Evolutionary conservation across 2,888 invertebrate species (phyloP), one percentile per base, ranked within the genome.

Genomic region (Ornithoptera priamus): DNA sequence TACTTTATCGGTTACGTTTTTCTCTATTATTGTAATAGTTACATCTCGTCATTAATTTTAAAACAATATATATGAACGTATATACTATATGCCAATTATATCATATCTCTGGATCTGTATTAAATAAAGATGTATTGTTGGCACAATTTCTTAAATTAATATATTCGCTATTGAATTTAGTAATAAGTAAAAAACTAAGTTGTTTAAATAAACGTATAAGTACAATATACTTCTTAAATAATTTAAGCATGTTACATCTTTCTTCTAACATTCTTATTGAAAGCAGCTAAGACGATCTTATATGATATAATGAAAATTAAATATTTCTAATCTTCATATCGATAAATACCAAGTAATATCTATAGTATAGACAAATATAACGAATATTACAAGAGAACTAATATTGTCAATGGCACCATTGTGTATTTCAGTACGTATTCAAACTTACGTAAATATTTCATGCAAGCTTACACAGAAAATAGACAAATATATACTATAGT

Each of bases 381-480:
- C 36, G 59, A 53, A 20, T 60, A 59, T 61, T 58, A 61, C 24
- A 84, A 84, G 83, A 81, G 76, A 89, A 86, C 79, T 86, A 86
- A 88, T 89, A 89, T 89, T 89, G 89, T 89, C 89, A 86, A 85
- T 86, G 86, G 86, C 88, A 89, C 88, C 87, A 85, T 85, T 72
- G 76, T 77, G 73, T 76, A 74, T 77, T 76, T 71, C 65, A 77
- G 79, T 80, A 81, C 76, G 75, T 80, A 58, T 58, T 58, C 8
- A 58, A 58, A 22, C 8, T 20, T 58, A 58, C 10, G 57, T 15
- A 22, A 15, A 58, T n/a, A 53, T n/a, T n/a, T 12, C 18, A 53
- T 53, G 18, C 5, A 53, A n/a, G 4, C 53, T 53, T 12, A 53
- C 18, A 53, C 18, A 53, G 18, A n/a, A n/a, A 6, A 7, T 53